A percentile compares a stretch with the other conserved stretches of the same genome.
These are phyloP conservation scores for Peromyscus polionotus DNA, from an alignment of 2,113 vertebrate genomes.

Conservation along the genomic window DNA sequence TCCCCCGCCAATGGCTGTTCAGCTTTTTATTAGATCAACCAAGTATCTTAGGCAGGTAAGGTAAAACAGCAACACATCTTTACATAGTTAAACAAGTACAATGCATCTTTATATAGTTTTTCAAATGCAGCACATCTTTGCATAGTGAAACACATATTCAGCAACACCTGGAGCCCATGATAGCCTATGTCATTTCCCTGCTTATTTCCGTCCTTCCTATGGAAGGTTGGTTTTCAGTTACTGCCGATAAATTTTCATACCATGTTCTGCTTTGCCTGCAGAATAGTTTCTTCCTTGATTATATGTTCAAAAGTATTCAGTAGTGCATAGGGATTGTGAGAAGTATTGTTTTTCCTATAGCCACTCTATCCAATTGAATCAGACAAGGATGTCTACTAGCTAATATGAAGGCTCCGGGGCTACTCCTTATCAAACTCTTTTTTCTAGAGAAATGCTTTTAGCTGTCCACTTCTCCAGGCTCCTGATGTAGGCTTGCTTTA, in stretches of 20 bases:
- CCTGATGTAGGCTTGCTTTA: neutral
- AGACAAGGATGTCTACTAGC: neutral
- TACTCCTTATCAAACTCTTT: neutral
- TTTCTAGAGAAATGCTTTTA: slow-evolving; percentile 37
- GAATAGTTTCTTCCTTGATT: neutral
- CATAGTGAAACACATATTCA: neutral
- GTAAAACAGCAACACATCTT: neutral
- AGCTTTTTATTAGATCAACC: neutral
- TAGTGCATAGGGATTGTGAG: neutral
- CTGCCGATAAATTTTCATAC: neutral
- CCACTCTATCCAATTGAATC: too few species aligned
- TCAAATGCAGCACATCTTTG: neutral
- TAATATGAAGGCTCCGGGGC: neutral
- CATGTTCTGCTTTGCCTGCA: neutral
- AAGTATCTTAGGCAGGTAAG: neutral
- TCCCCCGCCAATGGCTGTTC: neutral
- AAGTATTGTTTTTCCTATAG: neutral
- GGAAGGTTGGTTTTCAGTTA: neutral
- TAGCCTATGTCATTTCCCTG: neutral
- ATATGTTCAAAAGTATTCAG: neutral
- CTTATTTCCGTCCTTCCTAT: neutral
- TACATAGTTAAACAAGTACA: too few species aligned
- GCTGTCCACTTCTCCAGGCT: neutral
- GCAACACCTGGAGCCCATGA: neutral
- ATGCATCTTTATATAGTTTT: neutral